Percentiles rank a stretch among this genome's conserved stretches.
Conservation (phyloP, 2,113 vertebrate genomes). For the Candoia aspera region DNA sequence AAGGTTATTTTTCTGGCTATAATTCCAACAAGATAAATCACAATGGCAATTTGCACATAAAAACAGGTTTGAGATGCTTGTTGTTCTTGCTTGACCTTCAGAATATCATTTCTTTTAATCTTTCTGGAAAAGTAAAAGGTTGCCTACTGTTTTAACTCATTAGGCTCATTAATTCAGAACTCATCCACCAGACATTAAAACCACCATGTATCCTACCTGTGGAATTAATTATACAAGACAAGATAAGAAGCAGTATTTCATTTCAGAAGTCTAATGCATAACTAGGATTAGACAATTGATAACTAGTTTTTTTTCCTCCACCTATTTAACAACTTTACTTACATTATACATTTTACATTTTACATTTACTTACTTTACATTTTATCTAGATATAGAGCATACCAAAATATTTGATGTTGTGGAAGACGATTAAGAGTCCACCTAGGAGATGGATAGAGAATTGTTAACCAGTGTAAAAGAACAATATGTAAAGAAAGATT, state of each 20-base stretch:
- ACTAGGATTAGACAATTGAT: conserved; percentile 8
- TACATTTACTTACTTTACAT: too few species aligned
- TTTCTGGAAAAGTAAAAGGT: conserved; percentile 39
- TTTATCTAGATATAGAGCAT: not conserved
- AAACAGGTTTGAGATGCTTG: conserved; percentile 26
- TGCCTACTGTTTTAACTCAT: conserved; percentile 33
- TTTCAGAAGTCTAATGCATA: not conserved
- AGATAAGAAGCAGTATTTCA: conserved; percentile 24
- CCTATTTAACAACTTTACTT: conserved; percentile 13
- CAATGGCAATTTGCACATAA: conserved; percentile 7
- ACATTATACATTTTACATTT: too few species aligned
- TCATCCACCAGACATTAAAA: conserved; percentile 44
- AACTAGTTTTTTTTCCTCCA: conserved; percentile 8
- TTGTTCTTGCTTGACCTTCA: conserved; percentile 33
- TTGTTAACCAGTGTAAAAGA: not conserved
- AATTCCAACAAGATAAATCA: conserved; percentile 46
- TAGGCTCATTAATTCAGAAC: conserved; percentile 35
- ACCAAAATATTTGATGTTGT: not conserved
- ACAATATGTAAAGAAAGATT: not conserved
- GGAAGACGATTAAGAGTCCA: not conserved
- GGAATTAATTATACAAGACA: conserved; percentile 36
- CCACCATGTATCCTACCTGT: conserved; percentile 22
- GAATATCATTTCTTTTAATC: conserved; percentile 21
- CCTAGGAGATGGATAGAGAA: not conserved
- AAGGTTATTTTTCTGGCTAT: conserved; percentile 13